These are phyloP conservation scores for Tetraneura akinire DNA, from an alignment of 1,140 invertebrate genomes.

Conservation along the genomic window DNA sequence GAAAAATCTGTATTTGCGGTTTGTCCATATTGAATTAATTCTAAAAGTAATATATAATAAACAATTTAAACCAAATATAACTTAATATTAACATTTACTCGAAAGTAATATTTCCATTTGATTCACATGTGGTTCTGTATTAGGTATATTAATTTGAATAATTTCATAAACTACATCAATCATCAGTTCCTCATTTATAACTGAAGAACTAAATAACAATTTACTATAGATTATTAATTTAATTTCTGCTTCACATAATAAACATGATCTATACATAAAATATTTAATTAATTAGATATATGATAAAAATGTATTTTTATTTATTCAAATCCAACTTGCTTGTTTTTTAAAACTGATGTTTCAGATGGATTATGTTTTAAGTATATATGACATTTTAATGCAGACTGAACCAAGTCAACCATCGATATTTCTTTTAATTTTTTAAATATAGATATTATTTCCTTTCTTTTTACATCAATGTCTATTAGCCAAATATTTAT, in stretches of 20 bases:
- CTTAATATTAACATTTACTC: not conserved
- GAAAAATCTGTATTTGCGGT: not conserved
- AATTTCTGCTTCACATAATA: slow-evolving; percentile 62
- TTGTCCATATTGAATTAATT: slow-evolving; percentile 38
- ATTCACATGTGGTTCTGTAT: slow-evolving; percentile 58
- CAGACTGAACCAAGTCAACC: slow-evolving; percentile 62
- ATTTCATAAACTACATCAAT: slow-evolving; percentile 54
- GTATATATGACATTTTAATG: slow-evolving; percentile 70
- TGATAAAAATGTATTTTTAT: no score
- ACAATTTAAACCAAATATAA: not conserved
- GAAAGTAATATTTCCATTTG: slow-evolving; percentile 63
- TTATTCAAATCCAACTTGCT: not conserved
- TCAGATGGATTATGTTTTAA: slow-evolving; percentile 55
- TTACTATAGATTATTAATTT: slow-evolving; percentile 64
- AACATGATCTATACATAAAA: slow-evolving; percentile 57
- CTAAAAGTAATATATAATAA: slow-evolving; percentile 5
- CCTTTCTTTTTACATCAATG: slow-evolving; percentile 58
- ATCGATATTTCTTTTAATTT: slow-evolving; percentile 57
- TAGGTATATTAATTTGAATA: slow-evolving; percentile 51
- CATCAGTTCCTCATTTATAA: slow-evolving; percentile 55
- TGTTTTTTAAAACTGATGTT: slow-evolving; percentile 51
- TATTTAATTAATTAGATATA: no score
- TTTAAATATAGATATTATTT: slow-evolving; percentile 58
- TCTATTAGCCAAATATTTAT: slow-evolving; percentile 60
- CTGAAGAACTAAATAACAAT: slow-evolving; percentile 61